phyloP scores from a whole-genome alignment of 2,888 invertebrate genomes.

The Acleris emargana region DNA sequence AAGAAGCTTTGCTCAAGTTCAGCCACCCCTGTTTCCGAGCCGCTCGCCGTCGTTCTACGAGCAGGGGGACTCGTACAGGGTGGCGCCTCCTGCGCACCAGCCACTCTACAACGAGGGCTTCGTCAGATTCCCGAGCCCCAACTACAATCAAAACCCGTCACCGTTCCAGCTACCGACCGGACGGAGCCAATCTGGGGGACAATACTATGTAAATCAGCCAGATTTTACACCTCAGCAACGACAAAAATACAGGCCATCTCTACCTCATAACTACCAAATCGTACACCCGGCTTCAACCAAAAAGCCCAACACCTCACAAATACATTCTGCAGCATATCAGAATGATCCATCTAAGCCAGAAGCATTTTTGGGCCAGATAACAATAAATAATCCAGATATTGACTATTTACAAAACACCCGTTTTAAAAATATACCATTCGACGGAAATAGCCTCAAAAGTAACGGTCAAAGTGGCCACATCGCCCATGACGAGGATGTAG shows the following conservation, averaged over 20 bases:
- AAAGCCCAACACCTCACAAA: slow-evolving; percentile 82
- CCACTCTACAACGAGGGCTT: slow-evolving; percentile 68
- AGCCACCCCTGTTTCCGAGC: slow-evolving; percentile 74
- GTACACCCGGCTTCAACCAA: slow-evolving; percentile 78
- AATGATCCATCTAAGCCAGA: slow-evolving; percentile 85
- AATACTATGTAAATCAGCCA: slow-evolving; percentile 77
- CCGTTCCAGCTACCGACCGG: slow-evolving; percentile 78
- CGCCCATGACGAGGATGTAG: slow-evolving; percentile 68
- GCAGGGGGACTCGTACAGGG: slow-evolving; percentile 67
- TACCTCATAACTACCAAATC: slow-evolving; percentile 75
- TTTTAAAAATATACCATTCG: slow-evolving; percentile 76
- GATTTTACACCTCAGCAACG: slow-evolving; percentile 67
- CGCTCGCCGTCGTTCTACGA: slow-evolving; percentile 69
- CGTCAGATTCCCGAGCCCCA: slow-evolving; percentile 73
- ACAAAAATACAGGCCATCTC: slow-evolving; percentile 70
- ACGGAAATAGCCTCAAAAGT: slow-evolving; percentile 77
- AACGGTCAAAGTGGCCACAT: slow-evolving; percentile 74
- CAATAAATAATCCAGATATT: slow-evolving; percentile 84
- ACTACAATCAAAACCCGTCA: slow-evolving; percentile 78
- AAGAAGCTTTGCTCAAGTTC: slow-evolving; percentile 81
- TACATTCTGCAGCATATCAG: slow-evolving; percentile 83
- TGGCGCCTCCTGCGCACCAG: slow-evolving; percentile 62
- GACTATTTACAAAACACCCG: slow-evolving; percentile 74
- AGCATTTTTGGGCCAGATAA: slow-evolving; percentile 85
- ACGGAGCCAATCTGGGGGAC: slow-evolving; percentile 74